Percentiles rank a stretch among this genome's conserved stretches.
Conservation (phyloP, 2,797 vertebrate species). For the Crocodylus rhombifer region DNA sequence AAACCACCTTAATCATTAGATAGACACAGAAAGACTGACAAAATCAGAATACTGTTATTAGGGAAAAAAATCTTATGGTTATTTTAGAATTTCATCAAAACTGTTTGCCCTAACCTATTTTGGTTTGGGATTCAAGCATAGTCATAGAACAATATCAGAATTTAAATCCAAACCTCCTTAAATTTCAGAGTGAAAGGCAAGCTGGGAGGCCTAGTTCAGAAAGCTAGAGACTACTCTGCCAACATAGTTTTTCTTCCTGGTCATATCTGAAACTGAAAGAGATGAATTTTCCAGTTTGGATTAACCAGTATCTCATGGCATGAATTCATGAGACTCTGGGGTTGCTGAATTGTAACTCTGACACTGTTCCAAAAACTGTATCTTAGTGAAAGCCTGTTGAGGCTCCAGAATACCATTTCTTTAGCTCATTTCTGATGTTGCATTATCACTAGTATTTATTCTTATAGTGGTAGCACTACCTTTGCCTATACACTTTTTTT, state of each 20-base stretch:
- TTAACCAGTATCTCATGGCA: background rate
- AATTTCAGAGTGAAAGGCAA: background rate
- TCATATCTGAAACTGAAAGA: background rate
- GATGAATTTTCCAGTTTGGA: background rate
- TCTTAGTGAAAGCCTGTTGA: background rate
- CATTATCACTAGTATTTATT: background rate
- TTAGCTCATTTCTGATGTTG: background rate
- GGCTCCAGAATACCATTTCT: background rate
- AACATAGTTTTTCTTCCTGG: background rate
- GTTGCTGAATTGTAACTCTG: background rate
- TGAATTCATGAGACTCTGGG: background rate
- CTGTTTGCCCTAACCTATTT: slow-evolving; percentile 12
- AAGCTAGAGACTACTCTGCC: background rate
- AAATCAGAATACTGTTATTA: slow-evolving; percentile 27
- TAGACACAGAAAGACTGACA: slow-evolving; percentile 11
- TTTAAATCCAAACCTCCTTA: background rate
- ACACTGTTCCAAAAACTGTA: background rate
- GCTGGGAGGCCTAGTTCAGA: slow-evolving; percentile 1
- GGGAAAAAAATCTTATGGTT: slow-evolving; percentile 12
- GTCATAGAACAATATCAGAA: background rate
- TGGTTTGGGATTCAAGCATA: background rate
- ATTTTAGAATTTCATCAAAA: background rate
- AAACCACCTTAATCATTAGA: background rate
- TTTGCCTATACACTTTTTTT: background rate
- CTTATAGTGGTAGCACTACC: background rate